These are phyloP conservation scores for Vandiemenella viatica DNA, from an alignment of 2,888 invertebrate species.

Conservation along the genomic window DNA sequence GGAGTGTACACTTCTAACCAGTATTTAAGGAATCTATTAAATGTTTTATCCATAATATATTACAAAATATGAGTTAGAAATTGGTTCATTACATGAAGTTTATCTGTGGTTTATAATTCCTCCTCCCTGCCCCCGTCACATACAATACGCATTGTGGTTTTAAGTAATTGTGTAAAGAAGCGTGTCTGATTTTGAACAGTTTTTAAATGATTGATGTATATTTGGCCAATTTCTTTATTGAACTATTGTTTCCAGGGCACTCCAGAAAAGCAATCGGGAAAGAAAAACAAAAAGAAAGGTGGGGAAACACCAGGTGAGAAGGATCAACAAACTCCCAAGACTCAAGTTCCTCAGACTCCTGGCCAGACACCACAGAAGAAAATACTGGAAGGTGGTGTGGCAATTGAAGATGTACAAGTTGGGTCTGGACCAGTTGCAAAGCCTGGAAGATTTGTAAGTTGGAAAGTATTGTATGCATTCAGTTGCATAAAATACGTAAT, in stretches of 20 bases:
- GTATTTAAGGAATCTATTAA: too few species aligned
- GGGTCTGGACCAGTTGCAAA: conserved; percentile 71
- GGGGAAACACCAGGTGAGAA: conserved; percentile 15
- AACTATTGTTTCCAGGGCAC: conserved; percentile 13
- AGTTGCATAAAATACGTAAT: not conserved
- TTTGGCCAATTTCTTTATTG: too few species aligned
- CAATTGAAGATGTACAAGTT: conserved; percentile 59
- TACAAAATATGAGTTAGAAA: too few species aligned
- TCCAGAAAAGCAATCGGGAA: conserved; percentile 16
- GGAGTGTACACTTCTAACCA: too few species aligned
- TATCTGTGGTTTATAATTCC: too few species aligned
- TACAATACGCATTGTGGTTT: too few species aligned
- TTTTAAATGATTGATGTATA: too few species aligned
- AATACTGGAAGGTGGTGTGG: conserved; percentile 57
- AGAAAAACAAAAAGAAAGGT: conserved; percentile 21
- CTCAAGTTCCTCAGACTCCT: conserved; percentile 12
- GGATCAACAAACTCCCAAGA: conserved; percentile 15
- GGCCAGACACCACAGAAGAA: conserved; percentile 30
- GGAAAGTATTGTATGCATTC: not conserved
- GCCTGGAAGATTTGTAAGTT: conserved; percentile 45
- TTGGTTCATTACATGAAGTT: too few species aligned
- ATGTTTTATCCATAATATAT: too few species aligned
- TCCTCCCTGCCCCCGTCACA: too few species aligned
- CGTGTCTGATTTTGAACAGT: too few species aligned
- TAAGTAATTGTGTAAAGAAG: too few species aligned